phyloP scores from a whole-genome alignment of 2,113 vertebrate species.

The Cyanistes caeruleus region DNA sequence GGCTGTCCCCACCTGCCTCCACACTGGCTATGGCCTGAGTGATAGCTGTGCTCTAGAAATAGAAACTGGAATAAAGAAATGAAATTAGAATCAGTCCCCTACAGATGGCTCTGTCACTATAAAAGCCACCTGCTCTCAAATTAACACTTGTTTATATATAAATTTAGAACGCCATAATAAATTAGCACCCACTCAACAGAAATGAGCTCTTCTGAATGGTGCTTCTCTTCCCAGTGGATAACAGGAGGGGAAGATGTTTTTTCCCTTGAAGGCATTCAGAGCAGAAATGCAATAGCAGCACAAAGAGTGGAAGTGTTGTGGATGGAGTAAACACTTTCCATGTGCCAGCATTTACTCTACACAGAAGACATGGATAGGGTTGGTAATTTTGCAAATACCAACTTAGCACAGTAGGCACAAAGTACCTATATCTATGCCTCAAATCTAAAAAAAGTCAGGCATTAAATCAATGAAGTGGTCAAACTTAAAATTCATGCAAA shows the following conservation, averaged over 20 bases:
- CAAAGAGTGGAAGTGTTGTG: not conserved
- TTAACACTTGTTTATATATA: slow-evolving; percentile 18
- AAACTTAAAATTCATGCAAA: not conserved
- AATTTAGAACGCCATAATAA: slow-evolving; percentile 37
- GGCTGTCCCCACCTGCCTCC: not conserved
- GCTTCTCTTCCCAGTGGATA: not conserved
- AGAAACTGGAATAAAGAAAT: slow-evolving; percentile 10
- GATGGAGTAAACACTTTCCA: not conserved
- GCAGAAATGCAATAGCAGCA: slow-evolving; percentile 3
- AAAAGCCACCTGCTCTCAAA: slow-evolving; percentile 24
- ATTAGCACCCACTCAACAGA: not conserved
- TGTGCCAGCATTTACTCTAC: not conserved
- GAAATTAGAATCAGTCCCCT: not conserved
- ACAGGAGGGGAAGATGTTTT: not conserved
- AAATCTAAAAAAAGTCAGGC: not conserved
- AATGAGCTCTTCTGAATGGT: not conserved
- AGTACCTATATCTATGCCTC: not conserved
- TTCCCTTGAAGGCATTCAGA: not conserved
- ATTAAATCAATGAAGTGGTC: not conserved
- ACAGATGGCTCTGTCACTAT: slow-evolving; percentile 22
- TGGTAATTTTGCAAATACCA: not conserved
- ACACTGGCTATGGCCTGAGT: not conserved
- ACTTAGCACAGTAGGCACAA: not conserved
- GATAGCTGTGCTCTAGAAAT: not conserved
- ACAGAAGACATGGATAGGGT: not conserved